phyloP scores from a whole-genome alignment of 2,888 invertebrate genomes.

The Drosophila birchii region DNA sequence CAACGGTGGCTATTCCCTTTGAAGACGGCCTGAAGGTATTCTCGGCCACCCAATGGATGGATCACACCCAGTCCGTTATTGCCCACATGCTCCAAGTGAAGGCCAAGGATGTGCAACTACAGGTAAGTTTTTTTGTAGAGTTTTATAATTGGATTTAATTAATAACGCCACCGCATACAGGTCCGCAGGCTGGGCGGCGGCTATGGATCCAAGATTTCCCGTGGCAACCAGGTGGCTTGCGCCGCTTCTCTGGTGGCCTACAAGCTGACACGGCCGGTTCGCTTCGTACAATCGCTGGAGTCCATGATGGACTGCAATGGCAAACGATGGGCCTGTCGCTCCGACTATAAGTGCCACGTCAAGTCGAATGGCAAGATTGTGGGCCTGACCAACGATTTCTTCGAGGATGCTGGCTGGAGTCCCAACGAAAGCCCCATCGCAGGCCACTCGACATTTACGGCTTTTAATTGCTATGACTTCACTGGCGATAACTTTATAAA shows the following conservation, averaged over 20 bases:
- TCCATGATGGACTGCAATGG: slow-evolving; percentile 90
- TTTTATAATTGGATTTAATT: accelerated
- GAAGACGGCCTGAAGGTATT: slow-evolving; percentile 90
- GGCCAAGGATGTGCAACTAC: slow-evolving; percentile 89
- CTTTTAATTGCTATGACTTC: slow-evolving; percentile 87
- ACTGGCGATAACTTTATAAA: slow-evolving; percentile 87
- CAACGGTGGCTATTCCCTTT: slow-evolving; percentile 88
- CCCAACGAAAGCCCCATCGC: slow-evolving; percentile 86
- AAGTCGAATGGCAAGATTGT: slow-evolving; percentile 88
- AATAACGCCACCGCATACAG: not conserved
- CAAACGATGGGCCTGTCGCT: slow-evolving; percentile 87
- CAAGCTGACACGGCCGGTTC: slow-evolving; percentile 87
- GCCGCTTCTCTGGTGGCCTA: slow-evolving; percentile 90
- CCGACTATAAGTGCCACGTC: slow-evolving; percentile 88
- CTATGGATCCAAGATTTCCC: slow-evolving; percentile 91
- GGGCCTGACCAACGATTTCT: slow-evolving; percentile 87
- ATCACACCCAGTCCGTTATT: slow-evolving; percentile 87
- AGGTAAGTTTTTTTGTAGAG: slow-evolving; percentile 84
- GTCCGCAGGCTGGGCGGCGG: slow-evolving; percentile 90
- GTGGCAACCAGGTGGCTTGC: slow-evolving; percentile 87
- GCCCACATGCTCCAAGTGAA: slow-evolving; percentile 87
- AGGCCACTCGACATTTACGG: slow-evolving; percentile 69
- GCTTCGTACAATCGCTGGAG: slow-evolving; percentile 90
- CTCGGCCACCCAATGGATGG: slow-evolving; percentile 88
- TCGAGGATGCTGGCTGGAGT: slow-evolving; percentile 86